Evolutionary conservation across 2,113 vertebrate genomes (phyloP), one percentile per base, ranked within the genome.

Genomic region (Emydura subglobosa): DNA sequence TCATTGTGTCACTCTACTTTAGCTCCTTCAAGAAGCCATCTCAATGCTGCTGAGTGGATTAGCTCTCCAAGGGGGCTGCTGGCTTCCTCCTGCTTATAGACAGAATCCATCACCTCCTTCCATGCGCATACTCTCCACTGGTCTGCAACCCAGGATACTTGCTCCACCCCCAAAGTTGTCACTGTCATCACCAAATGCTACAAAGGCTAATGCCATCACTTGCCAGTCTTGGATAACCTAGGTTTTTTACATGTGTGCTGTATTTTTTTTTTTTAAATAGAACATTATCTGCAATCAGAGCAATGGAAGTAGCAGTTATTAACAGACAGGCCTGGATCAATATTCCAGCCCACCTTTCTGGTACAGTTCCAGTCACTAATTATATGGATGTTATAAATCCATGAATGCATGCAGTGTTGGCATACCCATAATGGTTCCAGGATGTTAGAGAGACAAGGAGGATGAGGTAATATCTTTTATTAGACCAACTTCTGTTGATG

Each of bases 351-450:
- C 95, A 89, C 93, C 91, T 85, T 88, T 87, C 92, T 88, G 92
- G 65, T 94, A 95, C 94, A 61, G 92, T 94, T 95, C 84, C 91
- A 97, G 91, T 90, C 83, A 57, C 94, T 97, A 97, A 98, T 97
- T 97, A 96, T 74, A 65, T 47, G 87, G 96, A 97, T 96, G 96
- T 94, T 96, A 93, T 94, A 91, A 98, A 97, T 83, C 83, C 93
- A n/a, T 3, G 1, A n/a, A 34, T n/a, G 34, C 34, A 21, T 21
- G 17, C 65, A 68, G 34, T 10, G 34, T 68, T n/a, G 65, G 50
- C 50, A 50, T 39, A 31, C 7, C 65, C 65, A n/a, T 68, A 16
- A 68, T 68, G 65, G 65, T 68, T 7, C 34, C 34, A 68, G 65
- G 65, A 68, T 68, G n/a, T 68, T 5, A 68, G 34, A 31, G 34